Percentiles rank a stretch among this genome's conserved stretches.
Conservation (phyloP, 2,888 invertebrate species). For the Cataglyphis rosenhaueri region DNA sequence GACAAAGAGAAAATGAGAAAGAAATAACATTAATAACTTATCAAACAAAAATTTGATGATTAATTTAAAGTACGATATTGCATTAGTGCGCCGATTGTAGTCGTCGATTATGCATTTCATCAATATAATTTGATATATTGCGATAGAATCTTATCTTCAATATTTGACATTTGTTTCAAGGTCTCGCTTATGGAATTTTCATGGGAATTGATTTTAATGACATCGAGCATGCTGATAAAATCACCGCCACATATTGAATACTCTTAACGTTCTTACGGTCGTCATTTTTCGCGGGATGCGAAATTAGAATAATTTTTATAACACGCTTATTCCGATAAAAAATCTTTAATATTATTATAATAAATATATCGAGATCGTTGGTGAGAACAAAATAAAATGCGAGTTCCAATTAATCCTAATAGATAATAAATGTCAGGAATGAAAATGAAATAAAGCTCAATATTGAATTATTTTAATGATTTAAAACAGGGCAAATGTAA, state of each 20-base stretch:
- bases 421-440: not conserved
- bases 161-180: not conserved
- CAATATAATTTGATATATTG: conserved; percentile 24
- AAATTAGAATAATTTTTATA: not conserved
- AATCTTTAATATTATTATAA: not conserved
- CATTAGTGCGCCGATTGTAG: conserved; percentile 4
- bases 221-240: conserved; percentile 21
- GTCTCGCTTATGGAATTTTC: conserved; percentile 59
- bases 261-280: conserved; percentile 56
- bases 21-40: not conserved
- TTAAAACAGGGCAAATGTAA: not conserved
- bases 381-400: not conserved
- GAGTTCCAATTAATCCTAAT: not conserved
- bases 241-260: conserved; percentile 40
- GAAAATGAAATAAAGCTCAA: not conserved
- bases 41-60: not conserved
- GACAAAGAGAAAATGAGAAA: not conserved
- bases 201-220: conserved; percentile 43
- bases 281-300: not conserved
- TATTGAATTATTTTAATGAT: not conserved
- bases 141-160: conserved; percentile 20
- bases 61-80: not conserved
- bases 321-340: not conserved
- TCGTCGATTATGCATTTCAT: conserved; percentile 14
- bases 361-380: not conserved